Evolutionary conservation across 1,140 invertebrate genomes (phyloP), one percentile per base, ranked within the genome.

Genomic region (Drosophila aff.): DNA sequence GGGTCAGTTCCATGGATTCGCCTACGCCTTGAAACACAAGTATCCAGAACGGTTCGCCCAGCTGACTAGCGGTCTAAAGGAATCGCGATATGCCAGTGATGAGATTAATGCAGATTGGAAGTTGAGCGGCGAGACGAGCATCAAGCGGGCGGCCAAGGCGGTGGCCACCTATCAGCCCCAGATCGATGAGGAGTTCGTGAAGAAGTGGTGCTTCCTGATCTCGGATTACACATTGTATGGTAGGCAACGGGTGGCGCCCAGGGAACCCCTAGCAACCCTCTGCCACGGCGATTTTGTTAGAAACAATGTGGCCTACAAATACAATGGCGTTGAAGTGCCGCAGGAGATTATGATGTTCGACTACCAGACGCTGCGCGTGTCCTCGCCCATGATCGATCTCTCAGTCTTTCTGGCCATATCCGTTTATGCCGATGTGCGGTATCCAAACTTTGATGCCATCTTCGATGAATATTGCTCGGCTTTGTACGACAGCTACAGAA

Each of bases 291-390:
- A 93, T 36, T 93, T 79, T 63, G 43, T 93, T 28, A 53, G 92
- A 10, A 93, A 93, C 36, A 93, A 93, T 68, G 75, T 93, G 13
- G 92, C 92, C 4, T 93, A 80, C 47, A 87, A 72, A 46, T 89
- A 92, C 44, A 31, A 49, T 16, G 23, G 9, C 15, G 47, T 2
- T 2, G 47, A 63, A 64, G 50, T 60, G 16, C 92, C 92, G 6
- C 36, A 65, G 31, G 87, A 81, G 5, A 79, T 85, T 6, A 92
- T 93, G 76, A 93, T 93, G 92, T 93, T 93, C 28, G 92, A 93
- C 76, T 91, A 93, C 49, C 92, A 93, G 63, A 93, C 92, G 1
- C 16, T 93, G 40, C 72, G 91, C 0, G 15, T 83, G 23, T 82
- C 74, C 23, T 93, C 92, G 31, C 2, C 92, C 59, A 93, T 93